Base-by-base conservation (phyloP, 2,888 invertebrate genomes). In the Sipha maydis region DNA sequence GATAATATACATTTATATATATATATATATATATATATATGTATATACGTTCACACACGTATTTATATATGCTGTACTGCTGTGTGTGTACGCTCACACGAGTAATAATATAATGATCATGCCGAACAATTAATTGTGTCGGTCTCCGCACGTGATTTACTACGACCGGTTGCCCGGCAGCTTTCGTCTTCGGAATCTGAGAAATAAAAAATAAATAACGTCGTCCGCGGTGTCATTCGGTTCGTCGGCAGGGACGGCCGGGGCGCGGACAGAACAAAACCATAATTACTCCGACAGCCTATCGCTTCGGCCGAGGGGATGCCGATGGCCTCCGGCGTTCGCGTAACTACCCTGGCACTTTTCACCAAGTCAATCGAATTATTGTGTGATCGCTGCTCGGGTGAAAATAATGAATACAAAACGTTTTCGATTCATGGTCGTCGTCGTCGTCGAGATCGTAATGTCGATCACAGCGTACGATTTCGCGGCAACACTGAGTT, bases 81-180 rank as follows among this genome's bases (percentile, higher is more conserved):
- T 41, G 41, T 41, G 41, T 31, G 54, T 19, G 21, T 17, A 67
- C 61, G 48, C 78, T 54, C 77, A 67, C 77, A 78, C 69, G 21
- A 78, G 21, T 31, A 85, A 78, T 80, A 86, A 79, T 73, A 80
- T 80, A 80, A 86, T 80, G 69, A 86, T 86, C 80, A 86, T 61
- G 56, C 86, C 86, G 86, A 86, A 86, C 86, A 86, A 86, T 86
- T 86, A 86, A 86, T 86, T 86, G 86, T 80, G 86, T 85, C 76
- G 84, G 75, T 38, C 80, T 25, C 48, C 17, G n/a, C 77, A 38
- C 69, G 79, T 86, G 86, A 86, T 86, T 86, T 86, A 86, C 86
- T 80, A 86, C 86, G 86, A 86, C 86, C 79, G 86, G 86, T 86
- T 73, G 86, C 56, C 78, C 83, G 73, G 84, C 76, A 85, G 84